Evolutionary conservation across 1,140 invertebrate genomes (phyloP).

Genomic region (Euura saliciscinereae): DNA sequence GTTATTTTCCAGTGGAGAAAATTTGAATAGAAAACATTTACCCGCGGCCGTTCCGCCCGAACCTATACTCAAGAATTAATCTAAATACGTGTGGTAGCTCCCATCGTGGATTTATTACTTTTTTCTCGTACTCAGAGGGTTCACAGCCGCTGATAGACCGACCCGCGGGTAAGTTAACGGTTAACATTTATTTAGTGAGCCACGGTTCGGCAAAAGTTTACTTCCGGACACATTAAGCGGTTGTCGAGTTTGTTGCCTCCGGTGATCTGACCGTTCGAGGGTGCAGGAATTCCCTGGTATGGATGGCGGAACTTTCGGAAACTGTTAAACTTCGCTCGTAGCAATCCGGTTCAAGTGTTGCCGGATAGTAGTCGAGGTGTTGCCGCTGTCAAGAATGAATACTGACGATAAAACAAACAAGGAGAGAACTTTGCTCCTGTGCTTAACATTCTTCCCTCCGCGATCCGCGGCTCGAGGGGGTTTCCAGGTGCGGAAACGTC

Average conservation of each 20-base stretch:
- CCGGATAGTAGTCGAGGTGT: background rate
- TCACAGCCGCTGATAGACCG: too few species aligned
- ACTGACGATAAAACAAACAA: too few species aligned
- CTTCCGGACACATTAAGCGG: background rate
- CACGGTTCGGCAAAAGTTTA: background rate
- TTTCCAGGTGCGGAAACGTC: too few species aligned
- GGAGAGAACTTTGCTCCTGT: too few species aligned
- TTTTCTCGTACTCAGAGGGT: too few species aligned
- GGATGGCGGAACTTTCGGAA: background rate
- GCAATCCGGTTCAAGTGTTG: background rate
- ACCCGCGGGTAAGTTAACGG: too few species aligned
- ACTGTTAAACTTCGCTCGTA: background rate
- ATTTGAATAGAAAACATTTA: slow-evolving; percentile 20
- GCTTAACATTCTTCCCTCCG: too few species aligned
- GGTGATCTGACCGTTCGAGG: background rate
- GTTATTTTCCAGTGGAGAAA: slow-evolving; percentile 22
- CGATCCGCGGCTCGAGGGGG: too few species aligned
- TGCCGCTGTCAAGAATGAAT: background rate
- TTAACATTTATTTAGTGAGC: too few species aligned
- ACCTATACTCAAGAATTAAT: background rate
- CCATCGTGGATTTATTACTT: background rate
- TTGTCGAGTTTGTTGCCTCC: slow-evolving; percentile 1
- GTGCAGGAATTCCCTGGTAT: background rate
- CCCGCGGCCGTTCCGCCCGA: background rate
- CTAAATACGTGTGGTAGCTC: background rate